phyloP scores from a whole-genome alignment of 1,140 invertebrate species.

The Magallana ariakensis region DNA sequence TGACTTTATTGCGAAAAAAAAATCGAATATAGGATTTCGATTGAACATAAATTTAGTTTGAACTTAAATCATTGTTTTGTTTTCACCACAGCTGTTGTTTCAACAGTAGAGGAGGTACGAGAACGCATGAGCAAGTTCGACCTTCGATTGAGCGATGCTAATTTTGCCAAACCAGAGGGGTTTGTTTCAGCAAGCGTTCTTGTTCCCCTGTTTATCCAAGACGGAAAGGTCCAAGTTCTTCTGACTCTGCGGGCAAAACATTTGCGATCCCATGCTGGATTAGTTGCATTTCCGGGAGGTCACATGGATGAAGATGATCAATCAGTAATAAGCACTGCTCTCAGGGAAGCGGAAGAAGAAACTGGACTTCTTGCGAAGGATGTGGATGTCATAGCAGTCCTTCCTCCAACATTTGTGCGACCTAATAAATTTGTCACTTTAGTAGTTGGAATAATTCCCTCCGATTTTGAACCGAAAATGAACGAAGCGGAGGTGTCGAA shows the following conservation, averaged over 20 bases:
- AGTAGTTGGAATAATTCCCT: conserved; percentile 63
- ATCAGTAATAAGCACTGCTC: conserved; percentile 61
- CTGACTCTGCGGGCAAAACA: conserved; percentile 58
- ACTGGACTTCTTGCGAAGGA: conserved; percentile 57
- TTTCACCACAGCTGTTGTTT: neutral
- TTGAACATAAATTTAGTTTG: neutral
- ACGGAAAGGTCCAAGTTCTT: conserved; percentile 53
- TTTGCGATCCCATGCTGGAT: conserved; percentile 55
- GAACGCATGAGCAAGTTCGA: conserved; percentile 46
- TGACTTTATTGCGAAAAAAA: too few species aligned
- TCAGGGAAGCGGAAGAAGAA: conserved; percentile 68
- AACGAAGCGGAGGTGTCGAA: conserved; percentile 61
- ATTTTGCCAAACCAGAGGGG: conserved; percentile 25
- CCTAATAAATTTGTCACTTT: conserved; percentile 61
- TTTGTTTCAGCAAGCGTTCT: conserved; percentile 61
- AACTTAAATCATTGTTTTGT: neutral
- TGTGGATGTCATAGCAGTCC: conserved; percentile 60
- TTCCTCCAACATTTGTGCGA: conserved; percentile 53
- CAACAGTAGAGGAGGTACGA: conserved; percentile 22
- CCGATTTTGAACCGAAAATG: conserved; percentile 59
- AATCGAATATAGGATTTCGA: too few species aligned
- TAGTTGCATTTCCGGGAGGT: conserved; percentile 67
- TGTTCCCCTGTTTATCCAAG: conserved; percentile 58
- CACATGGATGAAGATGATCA: conserved; percentile 55
- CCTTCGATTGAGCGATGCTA: neutral